phyloP scores from a whole-genome alignment of 64 coral and sea anemone genomes.

The Astreopora myriophthalma region DNA sequence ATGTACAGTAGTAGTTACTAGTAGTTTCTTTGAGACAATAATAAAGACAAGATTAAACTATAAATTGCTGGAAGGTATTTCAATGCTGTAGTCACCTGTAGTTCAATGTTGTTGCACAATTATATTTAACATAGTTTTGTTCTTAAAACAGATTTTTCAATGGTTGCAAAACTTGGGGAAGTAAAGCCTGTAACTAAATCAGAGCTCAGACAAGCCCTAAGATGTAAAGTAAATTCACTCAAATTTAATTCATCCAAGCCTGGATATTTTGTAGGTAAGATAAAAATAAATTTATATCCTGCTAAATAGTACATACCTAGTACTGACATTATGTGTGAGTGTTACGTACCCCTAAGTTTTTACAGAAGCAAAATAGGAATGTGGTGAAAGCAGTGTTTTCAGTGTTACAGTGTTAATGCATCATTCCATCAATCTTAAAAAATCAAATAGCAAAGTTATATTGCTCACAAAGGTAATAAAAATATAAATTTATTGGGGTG shows the following conservation, averaged over 20 bases:
- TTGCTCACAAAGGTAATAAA: neutral
- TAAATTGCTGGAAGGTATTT: too few species aligned
- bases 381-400: neutral
- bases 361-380: neutral
- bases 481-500: neutral
- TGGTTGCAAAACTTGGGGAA: constrained; percentile 48
- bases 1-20: too few species aligned
- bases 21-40: too few species aligned
- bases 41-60: too few species aligned
- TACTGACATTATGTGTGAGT: neutral
- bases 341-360: neutral
- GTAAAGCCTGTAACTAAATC: neutral
- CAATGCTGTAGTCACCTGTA: neutral
- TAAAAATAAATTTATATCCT: neutral
- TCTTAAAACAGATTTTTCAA: constrained; percentile 28
- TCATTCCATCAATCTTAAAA: neutral
- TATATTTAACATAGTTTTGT: neutral
- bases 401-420: neutral
- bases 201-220: constrained; percentile 43
- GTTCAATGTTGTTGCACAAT: neutral
- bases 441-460: neutral
- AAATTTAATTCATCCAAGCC: constrained; percentile 12
- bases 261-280: constrained; percentile 42
- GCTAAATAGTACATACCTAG: neutral
- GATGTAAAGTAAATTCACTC: constrained; percentile 42